A percentile compares a stretch with the other conserved stretches of the same genome.
Evolutionary conservation across 2,797 vertebrate species (phyloP).

Genomic region (Hoplostethus mediterraneus): DNA sequence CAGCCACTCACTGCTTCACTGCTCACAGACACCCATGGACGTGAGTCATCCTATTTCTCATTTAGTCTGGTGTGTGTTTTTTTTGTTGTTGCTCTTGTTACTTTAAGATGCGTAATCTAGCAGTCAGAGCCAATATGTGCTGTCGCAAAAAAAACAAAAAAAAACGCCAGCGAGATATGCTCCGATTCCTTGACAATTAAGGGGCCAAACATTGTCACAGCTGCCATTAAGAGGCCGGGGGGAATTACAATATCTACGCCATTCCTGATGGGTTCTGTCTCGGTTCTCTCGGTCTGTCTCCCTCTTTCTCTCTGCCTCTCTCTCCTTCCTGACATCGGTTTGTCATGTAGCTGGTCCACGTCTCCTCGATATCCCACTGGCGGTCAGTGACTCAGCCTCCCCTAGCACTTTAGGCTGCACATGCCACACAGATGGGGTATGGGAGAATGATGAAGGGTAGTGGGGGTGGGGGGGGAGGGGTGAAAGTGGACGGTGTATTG

Average conservation of each 20-base stretch:
- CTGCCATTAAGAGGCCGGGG: constrained; percentile 1
- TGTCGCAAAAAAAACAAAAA: constrained; percentile 3
- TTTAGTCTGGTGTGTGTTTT: neutral
- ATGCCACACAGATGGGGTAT: constrained; percentile 66
- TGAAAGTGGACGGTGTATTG: constrained; percentile 41
- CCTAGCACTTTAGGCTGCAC: constrained; percentile 46
- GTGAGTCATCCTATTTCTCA: constrained; percentile 28
- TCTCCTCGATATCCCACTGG: constrained; percentile 47
- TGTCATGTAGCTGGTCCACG: constrained; percentile 41
- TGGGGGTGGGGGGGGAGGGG: constrained; percentile 11
- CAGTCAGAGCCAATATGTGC: neutral
- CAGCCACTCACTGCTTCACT: neutral
- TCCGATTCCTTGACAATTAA: neutral
- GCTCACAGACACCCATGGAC: neutral
- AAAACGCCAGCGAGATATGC: neutral
- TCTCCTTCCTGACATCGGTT: constrained; percentile 33
- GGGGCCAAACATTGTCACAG: neutral
- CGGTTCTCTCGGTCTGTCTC: neutral
- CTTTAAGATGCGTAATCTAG: neutral
- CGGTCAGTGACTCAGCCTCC: constrained; percentile 66
- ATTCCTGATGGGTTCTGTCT: neutral
- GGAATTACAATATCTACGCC: neutral
- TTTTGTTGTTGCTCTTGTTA: neutral
- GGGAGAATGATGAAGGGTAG: constrained; percentile 50
- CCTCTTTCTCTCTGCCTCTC: neutral